Percentiles rank a stretch among this genome's conserved stretches.
phyloP scores from a whole-genome alignment of 2,113 vertebrate species.

The Helogale parvula region DNA sequence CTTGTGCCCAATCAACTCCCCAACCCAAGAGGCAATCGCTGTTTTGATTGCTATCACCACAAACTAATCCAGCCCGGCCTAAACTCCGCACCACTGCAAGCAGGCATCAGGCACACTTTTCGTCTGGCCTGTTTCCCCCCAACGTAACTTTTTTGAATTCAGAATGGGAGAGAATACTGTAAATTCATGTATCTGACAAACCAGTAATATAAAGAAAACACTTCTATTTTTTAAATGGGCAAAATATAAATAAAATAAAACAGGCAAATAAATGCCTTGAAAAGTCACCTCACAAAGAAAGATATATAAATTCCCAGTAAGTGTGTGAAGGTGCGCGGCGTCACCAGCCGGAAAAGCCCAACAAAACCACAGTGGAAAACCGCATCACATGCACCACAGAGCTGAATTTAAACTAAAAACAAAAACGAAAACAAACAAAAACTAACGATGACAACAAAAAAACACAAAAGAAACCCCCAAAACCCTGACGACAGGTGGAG shows the following conservation, averaged over 20 bases:
- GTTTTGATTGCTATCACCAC: not conserved
- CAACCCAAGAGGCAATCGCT: not conserved
- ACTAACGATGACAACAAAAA: too few species aligned
- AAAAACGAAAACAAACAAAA: not conserved
- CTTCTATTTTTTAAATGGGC: not conserved
- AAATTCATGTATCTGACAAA: not conserved
- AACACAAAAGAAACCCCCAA: not conserved
- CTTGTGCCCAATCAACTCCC: not conserved
- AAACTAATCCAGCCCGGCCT: not conserved
- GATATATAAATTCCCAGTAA: not conserved
- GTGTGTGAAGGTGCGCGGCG: not conserved
- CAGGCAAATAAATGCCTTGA: not conserved
- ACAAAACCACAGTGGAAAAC: not conserved
- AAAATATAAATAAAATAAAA: not conserved
- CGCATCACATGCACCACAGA: not conserved
- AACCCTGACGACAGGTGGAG: not conserved
- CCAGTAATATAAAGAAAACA: constrained; percentile 1
- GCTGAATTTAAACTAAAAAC: not conserved
- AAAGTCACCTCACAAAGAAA: not conserved
- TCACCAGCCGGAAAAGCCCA: not conserved
- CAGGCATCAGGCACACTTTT: not conserved
- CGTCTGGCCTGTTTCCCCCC: not conserved
- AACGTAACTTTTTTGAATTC: not conserved
- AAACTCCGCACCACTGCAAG: not conserved
- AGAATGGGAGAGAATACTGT: not conserved